Evolutionary conservation across 2,888 invertebrate genomes (phyloP), one percentile per base, ranked within the genome.

Genomic region (Gortyna flavago): DNA sequence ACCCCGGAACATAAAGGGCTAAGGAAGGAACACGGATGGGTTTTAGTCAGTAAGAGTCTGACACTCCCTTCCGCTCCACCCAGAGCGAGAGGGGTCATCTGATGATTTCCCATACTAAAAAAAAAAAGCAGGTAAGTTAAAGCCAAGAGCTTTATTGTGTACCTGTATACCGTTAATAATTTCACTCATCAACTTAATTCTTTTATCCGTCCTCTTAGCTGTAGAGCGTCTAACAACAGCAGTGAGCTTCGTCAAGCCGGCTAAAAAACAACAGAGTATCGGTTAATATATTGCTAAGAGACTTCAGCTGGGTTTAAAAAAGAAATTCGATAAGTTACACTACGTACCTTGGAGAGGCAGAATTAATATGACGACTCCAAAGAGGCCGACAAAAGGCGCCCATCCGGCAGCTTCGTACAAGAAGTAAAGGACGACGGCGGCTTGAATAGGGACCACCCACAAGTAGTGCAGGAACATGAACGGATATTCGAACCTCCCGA

Each of bases 131-230:
- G 11, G 3, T 69, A 32, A 29, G 9, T 18, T 9, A 71, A 48
- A 38, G 7, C 8, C 11, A 41, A 72, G 59, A 38, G 18, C 25
- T 48, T 77, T 13, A 9, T 16, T 68, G 70, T 48, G 85, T 90
- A 98, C 98, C 94, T 98, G 98, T 92, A 99, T 99, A 0, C 98
- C 99, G 70, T 97, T 97, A 70, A 99, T 98, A 79, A 99, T 98
- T 97, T 99, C 99, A 91, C 98, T 98, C 97, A 99, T 99, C 57
- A 98, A 94, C 79, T 98, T 97, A 25, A 99, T 98, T 88, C 99
- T 96, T 87, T 97, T 98, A 92, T 99, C 99, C 0, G 99, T 99
- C 90, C 98, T 97, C 35, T 97, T 94, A 0, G 99, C 99, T 16
- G 98, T 98, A 88, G 89, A 96, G 32, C 95, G 91, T 84, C 96